Conservation (phyloP, 2,113 vertebrate genomes). For the Ia io region DNA sequence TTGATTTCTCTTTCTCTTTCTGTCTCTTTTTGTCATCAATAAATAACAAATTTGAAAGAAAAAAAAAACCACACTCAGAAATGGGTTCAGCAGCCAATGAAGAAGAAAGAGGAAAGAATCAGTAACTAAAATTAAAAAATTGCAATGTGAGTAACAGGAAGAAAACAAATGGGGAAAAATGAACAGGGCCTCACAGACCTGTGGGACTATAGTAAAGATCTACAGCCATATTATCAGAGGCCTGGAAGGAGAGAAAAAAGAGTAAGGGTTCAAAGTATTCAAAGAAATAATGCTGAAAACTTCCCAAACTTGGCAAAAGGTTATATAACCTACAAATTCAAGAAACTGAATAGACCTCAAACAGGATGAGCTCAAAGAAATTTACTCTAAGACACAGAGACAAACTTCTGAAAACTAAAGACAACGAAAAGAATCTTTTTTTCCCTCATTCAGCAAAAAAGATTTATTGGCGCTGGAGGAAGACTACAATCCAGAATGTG, state of each 20-base stretch:
- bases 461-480: too few species aligned
- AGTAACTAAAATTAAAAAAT: not conserved
- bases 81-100: not conserved
- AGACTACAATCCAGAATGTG: too few species aligned
- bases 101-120: not conserved
- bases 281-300: not conserved
- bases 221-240: not conserved
- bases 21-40: too few species aligned
- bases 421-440: not conserved
- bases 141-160: not conserved
- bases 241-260: not conserved
- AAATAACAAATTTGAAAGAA: too few species aligned
- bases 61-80: too few species aligned
- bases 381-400: not conserved
- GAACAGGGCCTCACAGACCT: not conserved
- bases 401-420: not conserved
- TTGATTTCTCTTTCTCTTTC: too few species aligned
- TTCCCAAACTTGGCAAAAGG: not conserved
- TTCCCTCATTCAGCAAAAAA: too few species aligned
- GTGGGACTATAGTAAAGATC: not conserved
- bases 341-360: not conserved
- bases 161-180: not conserved
- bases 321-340: not conserved
- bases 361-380: not conserved
- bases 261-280: not conserved